Evolutionary conservation across 2,888 invertebrate species (phyloP).

Genomic region (Acleris emargana): DNA sequence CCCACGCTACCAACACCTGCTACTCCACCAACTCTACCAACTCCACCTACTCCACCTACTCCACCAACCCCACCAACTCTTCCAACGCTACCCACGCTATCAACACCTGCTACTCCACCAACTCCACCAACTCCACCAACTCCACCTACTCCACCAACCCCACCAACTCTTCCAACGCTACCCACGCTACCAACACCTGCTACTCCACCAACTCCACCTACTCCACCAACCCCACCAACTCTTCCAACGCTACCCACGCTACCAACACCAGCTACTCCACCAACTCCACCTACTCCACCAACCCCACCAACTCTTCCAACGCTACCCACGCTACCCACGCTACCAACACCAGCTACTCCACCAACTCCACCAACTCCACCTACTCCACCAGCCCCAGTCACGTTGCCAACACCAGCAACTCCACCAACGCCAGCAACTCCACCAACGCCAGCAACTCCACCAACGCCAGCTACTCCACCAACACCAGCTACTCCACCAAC

Average conservation of each 20-base stretch:
- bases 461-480: neutral
- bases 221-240: neutral
- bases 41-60: neutral
- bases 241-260: neutral
- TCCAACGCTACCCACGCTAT: neutral
- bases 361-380: neutral
- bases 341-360: neutral
- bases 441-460: neutral
- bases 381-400: neutral
- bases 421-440: neutral
- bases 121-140: neutral
- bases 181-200: conserved; percentile 1
- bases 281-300: neutral
- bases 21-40: neutral
- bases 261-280: neutral
- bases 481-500: neutral
- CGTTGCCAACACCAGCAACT: neutral
- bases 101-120: neutral
- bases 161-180: neutral
- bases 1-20: neutral
- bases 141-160: neutral
- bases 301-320: neutral
- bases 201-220: neutral
- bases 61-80: neutral
- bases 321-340: neutral